These are phyloP conservation scores for Gopherus flavomarginatus DNA, from an alignment of 2,113 vertebrate species.

Conservation along the genomic window DNA sequence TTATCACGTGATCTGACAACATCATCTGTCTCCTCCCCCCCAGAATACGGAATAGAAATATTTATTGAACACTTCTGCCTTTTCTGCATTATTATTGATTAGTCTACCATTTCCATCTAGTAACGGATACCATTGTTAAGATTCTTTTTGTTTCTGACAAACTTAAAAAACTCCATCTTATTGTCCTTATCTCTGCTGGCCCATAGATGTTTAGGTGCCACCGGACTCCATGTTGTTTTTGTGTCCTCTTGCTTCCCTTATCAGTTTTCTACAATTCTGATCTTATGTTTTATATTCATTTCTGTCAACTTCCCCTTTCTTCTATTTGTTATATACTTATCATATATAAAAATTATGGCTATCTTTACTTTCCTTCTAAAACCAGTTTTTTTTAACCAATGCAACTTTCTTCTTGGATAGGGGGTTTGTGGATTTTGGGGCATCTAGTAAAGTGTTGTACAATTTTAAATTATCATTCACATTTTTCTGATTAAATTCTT, in stretches of 20 bases:
- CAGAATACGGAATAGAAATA: neutral
- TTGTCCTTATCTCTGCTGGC: neutral
- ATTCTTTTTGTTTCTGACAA: neutral
- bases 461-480: neutral
- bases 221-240: neutral
- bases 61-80: neutral
- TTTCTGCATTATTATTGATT: neutral
- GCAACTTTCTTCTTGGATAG: neutral
- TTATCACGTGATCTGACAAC: neutral
- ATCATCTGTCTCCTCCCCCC: neutral
- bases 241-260: neutral
- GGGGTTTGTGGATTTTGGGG: neutral
- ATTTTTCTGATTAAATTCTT: neutral
- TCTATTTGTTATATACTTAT: neutral
- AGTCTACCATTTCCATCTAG: neutral
- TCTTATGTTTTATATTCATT: neutral
- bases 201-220: neutral
- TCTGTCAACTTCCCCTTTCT: neutral
- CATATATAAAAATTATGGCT: neutral
- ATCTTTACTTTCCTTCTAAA: neutral
- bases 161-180: neutral
- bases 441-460: neutral
- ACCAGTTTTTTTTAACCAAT: neutral
- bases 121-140: neutral
- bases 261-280: neutral